phyloP scores from a whole-genome alignment of 2,113 vertebrate species.

The Alces alces region DNA sequence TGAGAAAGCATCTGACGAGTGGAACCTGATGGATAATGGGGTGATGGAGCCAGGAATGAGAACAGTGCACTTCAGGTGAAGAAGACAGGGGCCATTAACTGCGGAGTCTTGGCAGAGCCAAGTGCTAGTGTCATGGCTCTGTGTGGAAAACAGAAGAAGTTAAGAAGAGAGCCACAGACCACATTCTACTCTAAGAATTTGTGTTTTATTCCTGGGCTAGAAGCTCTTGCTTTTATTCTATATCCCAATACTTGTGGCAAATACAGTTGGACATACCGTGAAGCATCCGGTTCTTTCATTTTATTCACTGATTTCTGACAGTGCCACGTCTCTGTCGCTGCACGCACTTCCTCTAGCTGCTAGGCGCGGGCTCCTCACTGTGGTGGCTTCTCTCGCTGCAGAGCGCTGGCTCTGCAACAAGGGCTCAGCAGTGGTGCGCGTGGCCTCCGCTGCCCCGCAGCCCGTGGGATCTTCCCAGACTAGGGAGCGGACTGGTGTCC shows the following conservation, averaged over 20 bases:
- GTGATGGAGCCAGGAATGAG: background rate
- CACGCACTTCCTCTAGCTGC: background rate
- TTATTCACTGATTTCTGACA: background rate
- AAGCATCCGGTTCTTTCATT: background rate
- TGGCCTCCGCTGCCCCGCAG: background rate
- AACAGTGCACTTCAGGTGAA: background rate
- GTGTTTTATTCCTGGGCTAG: background rate
- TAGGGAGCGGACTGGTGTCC: background rate
- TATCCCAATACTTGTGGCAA: background rate
- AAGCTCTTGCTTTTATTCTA: background rate
- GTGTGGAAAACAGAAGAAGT: background rate
- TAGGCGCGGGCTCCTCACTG: rapidly evolving
- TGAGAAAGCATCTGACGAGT: background rate
- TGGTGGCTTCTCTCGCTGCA: rapidly evolving
- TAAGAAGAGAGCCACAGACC: background rate
- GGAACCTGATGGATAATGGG: background rate
- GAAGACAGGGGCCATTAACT: background rate
- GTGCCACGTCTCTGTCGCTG: background rate
- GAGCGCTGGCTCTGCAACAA: background rate
- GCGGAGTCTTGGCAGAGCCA: background rate
- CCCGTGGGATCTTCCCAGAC: background rate
- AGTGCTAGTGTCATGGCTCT: background rate
- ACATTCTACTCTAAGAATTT: background rate
- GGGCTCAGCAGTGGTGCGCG: background rate
- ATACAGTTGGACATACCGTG: background rate